Base-by-base conservation (phyloP, 2,113 vertebrate species). In the Corapipo altera region DNA sequence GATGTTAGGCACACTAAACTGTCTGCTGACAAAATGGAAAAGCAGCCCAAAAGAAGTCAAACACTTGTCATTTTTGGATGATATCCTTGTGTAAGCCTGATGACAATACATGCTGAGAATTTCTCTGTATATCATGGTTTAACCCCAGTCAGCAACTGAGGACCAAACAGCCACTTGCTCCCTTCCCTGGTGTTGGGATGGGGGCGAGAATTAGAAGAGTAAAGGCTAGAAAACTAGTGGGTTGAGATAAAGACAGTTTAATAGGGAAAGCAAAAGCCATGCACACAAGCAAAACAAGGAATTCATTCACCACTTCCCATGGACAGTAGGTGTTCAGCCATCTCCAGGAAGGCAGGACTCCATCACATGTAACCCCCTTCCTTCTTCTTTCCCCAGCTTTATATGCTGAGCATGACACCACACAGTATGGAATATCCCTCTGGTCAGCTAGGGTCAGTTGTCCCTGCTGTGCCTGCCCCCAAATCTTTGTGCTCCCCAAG, bases 381-480 rank as follows among this genome's bases (percentile, higher is more conserved):
- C n/a, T 66, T 39, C 37, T 41, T 75, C 17, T 78, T 16, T 6
- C 21, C 30, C 12, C 26, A 85, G 22, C 3, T 48, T 41, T 48
- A 35, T 32, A 11, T 35, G 24, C 11, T 54, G n/a, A 59, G 9
- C 17, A 54, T 22, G 14, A 35, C 12, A 26, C 20, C 17, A 27
- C 5, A 20, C 4, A 7, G 18, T 48, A 22, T 54, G 26, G n/a
- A 52, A 59, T 54, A 67, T 22, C 44, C 39, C n/a, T 79, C n/a
- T 0, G 0, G 30, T 71, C n/a, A 28, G 12, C 1, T 46, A 44
- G 23, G 67, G 12, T 61, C 52, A 54, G 44, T 20, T 59, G 16
- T 41, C 33, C 44, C 17, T 44, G 55, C 11, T 75, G 14, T 37
- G 11, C 8, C 43, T 20, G 32, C 26, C 15, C 26, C 5, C 55